phyloP scores from a whole-genome alignment of 1,140 invertebrate genomes.

The Colletes latitarsis region DNA sequence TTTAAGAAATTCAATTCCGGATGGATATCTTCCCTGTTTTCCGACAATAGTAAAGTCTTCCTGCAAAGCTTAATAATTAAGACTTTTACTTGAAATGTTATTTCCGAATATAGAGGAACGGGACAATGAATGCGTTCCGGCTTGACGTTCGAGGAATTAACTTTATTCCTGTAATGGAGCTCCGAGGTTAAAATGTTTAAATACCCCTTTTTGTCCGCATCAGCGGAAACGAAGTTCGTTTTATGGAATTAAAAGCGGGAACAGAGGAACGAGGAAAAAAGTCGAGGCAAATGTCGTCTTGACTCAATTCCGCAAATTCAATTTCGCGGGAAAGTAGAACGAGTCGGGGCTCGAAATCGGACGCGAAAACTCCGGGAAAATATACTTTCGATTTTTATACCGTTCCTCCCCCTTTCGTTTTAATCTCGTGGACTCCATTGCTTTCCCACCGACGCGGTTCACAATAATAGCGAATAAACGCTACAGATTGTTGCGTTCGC shows the following conservation, averaged over 20 bases:
- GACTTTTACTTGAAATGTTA: not conserved
- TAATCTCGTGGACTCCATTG: not conserved
- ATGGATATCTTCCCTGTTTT: too few species aligned
- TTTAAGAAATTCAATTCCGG: too few species aligned
- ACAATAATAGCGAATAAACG: too few species aligned
- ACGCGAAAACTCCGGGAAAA: not conserved
- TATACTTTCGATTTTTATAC: not conserved
- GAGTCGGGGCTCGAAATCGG: conserved; percentile 2
- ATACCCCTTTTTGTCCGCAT: conserved; percentile 9
- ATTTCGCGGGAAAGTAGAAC: conserved; percentile 14
- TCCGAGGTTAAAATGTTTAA: conserved; percentile 30
- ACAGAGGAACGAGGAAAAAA: not conserved
- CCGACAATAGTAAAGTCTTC: too few species aligned
- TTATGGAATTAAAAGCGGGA: conserved; percentile 32
- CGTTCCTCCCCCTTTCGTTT: not conserved
- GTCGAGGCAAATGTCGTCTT: conserved; percentile 18
- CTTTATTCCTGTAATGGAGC: conserved; percentile 22
- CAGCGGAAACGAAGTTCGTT: conserved; percentile 31
- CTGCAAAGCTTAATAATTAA: too few species aligned
- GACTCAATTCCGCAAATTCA: conserved; percentile 29
- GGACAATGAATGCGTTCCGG: not conserved
- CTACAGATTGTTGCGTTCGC: too few species aligned
- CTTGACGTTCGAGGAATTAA: conserved; percentile 1
- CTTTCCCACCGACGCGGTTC: not conserved
- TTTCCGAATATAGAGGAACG: not conserved